Conservation (phyloP, 2,113 vertebrate genomes). For the Ammodytes marinus region DNA sequence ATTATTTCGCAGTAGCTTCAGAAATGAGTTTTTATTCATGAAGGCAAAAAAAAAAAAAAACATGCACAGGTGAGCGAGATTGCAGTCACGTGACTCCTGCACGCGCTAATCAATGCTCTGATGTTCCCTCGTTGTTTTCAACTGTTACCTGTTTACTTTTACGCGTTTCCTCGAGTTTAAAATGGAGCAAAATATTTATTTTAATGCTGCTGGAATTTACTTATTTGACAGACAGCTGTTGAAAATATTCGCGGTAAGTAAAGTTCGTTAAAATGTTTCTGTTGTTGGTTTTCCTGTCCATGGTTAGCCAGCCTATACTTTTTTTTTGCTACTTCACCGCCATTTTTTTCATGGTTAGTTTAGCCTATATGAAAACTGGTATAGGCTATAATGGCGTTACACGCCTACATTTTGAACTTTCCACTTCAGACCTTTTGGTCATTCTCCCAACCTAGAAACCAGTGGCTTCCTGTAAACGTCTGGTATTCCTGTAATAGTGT, state of each 20-base stretch:
- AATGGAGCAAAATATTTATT: background rate
- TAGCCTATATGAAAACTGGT: too few relatives aligned
- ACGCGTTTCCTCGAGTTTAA: background rate
- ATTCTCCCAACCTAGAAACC: background rate
- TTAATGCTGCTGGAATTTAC: fast-evolving
- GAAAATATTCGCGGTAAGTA: background rate
- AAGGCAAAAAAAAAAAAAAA: background rate
- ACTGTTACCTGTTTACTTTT: background rate
- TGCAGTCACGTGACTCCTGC: conserved; percentile 1
- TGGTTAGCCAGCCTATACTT: too few relatives aligned
- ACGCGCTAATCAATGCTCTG: background rate
- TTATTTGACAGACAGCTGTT: background rate
- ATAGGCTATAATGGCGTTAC: too few relatives aligned
- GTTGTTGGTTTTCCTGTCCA: background rate
- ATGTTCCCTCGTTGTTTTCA: background rate
- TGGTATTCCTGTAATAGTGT: background rate
- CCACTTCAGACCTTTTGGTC: background rate
- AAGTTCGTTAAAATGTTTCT: background rate
- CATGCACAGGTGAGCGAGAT: background rate
- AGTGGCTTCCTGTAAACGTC: background rate
- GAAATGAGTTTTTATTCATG: background rate
- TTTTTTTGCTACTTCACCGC: background rate
- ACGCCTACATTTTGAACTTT: background rate
- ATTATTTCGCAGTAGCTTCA: background rate
- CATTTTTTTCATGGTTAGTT: too few relatives aligned